phyloP scores from a whole-genome alignment of 2,797 vertebrate genomes.

The Meda fulgida region DNA sequence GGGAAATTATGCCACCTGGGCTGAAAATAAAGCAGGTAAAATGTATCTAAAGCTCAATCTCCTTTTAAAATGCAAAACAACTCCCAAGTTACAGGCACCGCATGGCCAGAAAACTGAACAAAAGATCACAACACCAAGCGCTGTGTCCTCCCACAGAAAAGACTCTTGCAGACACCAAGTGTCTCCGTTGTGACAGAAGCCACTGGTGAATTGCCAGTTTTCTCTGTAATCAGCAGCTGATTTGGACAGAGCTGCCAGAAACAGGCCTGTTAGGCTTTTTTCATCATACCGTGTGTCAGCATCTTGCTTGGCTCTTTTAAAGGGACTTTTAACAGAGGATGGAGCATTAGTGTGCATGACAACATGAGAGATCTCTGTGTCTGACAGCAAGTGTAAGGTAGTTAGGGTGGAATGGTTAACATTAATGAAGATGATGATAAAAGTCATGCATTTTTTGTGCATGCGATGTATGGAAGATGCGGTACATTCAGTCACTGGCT shows the following conservation, averaged over 20 bases:
- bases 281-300: slow-evolving; percentile 46
- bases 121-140: slow-evolving; percentile 36
- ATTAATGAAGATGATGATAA: neutral
- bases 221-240: slow-evolving; percentile 71
- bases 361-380: slow-evolving; percentile 61
- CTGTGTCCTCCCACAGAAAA: slow-evolving; percentile 39
- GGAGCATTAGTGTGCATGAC: slow-evolving; percentile 49
- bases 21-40: slow-evolving; percentile 31
- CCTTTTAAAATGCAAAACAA: slow-evolving; percentile 40
- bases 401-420: neutral
- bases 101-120: slow-evolving; percentile 31
- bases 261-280: slow-evolving; percentile 66
- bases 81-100: neutral
- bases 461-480: neutral
- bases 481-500: neutral
- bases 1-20: slow-evolving; percentile 26
- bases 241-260: slow-evolving; percentile 75
- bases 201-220: slow-evolving; percentile 45
- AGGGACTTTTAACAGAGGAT: slow-evolving; percentile 25
- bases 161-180: slow-evolving; percentile 40
- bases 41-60: slow-evolving; percentile 17
- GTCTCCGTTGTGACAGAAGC: slow-evolving; percentile 44
- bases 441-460: neutral
- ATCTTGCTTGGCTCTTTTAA: slow-evolving; percentile 40
- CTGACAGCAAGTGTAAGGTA: slow-evolving; percentile 63